phyloP scores from a whole-genome alignment of 35 echinoderm and acorn worm species.

The Apostichopus japonicus region DNA sequence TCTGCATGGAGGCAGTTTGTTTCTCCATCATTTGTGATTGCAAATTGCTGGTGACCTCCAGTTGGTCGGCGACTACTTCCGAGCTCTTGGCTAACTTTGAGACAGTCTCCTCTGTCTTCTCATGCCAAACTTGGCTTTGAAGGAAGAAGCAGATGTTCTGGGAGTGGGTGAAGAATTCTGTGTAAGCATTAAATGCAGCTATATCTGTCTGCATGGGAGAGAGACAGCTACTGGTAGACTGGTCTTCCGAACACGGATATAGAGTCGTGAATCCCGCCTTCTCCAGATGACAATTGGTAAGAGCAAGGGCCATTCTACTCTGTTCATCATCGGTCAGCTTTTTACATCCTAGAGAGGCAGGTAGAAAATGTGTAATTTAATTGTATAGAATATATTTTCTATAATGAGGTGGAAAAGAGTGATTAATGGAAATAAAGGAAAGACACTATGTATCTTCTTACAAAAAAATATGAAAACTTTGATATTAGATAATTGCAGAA shows the following conservation, averaged over 20 bases:
- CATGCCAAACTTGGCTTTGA: constrained; percentile 97
- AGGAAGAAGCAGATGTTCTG: constrained; percentile 99
- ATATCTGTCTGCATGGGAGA: constrained; percentile 49
- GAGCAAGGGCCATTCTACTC: constrained; percentile 80
- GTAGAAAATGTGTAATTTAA: background rate
- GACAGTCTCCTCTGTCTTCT: constrained; percentile 88
- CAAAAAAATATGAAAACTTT: no score
- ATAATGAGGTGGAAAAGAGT: no score
- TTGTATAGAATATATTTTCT: no score
- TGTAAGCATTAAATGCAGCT: constrained; percentile 89
- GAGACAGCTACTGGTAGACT: constrained; percentile 58
- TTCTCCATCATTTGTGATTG: constrained; percentile 88
- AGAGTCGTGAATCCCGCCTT: constrained; percentile 67
- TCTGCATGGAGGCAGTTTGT: constrained; percentile 76
- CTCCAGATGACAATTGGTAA: constrained; percentile 94
- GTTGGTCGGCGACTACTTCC: constrained; percentile 76
- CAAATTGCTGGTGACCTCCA: constrained; percentile 76
- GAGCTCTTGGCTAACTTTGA: constrained; percentile 81
- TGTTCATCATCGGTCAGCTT: constrained; percentile 95
- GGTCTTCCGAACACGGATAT: constrained; percentile 60
- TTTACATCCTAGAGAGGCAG: constrained; percentile 78
- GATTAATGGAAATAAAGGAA: no score
- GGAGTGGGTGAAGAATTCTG: constrained; percentile 97
- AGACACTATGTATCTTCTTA: no score
- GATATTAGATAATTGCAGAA: no score